phyloP scores from a whole-genome alignment of 2,888 invertebrate genomes.

The Epicampocera succincta region DNA sequence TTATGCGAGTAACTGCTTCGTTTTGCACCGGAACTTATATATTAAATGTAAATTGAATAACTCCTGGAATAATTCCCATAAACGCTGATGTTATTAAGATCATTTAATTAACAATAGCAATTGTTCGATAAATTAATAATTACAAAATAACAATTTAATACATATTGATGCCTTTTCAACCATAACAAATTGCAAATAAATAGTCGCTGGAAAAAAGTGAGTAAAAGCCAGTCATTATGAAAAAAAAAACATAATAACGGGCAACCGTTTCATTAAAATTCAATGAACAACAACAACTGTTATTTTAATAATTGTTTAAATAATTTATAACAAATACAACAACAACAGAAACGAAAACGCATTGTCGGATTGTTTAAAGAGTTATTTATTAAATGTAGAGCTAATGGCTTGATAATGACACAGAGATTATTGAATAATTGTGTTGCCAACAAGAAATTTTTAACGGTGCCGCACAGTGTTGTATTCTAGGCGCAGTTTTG shows the following conservation, averaged over 20 bases:
- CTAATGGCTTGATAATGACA: constrained; percentile 43
- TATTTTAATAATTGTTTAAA: constrained; percentile 1
- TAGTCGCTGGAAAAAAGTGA: background rate
- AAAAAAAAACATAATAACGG: constrained; percentile 4
- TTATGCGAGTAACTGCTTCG: background rate
- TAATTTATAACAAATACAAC: background rate
- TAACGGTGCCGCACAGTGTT: background rate
- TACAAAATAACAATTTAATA: constrained; percentile 26
- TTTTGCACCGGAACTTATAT: constrained; percentile 18
- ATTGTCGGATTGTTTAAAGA: constrained; percentile 15
- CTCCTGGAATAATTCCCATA: constrained; percentile 5
- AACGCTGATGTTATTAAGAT: background rate
- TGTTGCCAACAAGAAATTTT: background rate
- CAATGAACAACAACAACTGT: constrained; percentile 18
- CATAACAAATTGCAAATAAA: constrained; percentile 36
- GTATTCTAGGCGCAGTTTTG: too few relatives aligned
- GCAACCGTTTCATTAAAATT: constrained; percentile 34
- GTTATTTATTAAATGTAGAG: constrained; percentile 19
- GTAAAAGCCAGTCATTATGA: constrained; percentile 7
- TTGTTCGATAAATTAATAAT: constrained; percentile 21
- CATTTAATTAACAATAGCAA: constrained; percentile 13
- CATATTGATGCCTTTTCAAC: background rate
- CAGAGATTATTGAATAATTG: constrained; percentile 3
- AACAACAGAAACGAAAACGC: background rate
- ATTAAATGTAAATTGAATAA: constrained; percentile 29